Conservation (phyloP, 2,888 invertebrate species). For the Lucinisca nassula region DNA sequence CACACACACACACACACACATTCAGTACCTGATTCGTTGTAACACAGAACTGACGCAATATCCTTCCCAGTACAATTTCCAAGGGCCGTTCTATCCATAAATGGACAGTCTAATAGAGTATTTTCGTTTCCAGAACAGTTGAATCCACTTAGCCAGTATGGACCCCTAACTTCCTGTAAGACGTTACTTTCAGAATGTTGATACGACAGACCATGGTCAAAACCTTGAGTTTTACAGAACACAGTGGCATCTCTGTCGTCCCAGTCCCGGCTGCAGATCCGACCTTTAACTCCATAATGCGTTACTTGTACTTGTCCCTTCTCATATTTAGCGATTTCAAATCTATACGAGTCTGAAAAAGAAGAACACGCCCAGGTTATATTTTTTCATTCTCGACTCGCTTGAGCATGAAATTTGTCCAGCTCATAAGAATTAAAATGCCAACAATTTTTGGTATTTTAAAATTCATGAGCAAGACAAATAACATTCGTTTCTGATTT, state of each 20-base stretch:
- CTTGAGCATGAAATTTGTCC: no score
- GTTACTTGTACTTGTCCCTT: slow-evolving; percentile 74
- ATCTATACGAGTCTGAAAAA: slow-evolving; percentile 69
- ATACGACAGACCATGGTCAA: slow-evolving; percentile 75
- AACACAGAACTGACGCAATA: slow-evolving; percentile 82
- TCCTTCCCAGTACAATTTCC: slow-evolving; percentile 79
- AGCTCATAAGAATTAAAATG: no score
- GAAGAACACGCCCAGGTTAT: no score
- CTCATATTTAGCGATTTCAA: slow-evolving; percentile 62
- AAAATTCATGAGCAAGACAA: no score
- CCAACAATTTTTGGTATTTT: no score
- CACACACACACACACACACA: no score
- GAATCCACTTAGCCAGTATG: slow-evolving; percentile 81
- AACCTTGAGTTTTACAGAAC: slow-evolving; percentile 75
- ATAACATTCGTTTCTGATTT: no score
- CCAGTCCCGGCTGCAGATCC: slow-evolving; percentile 87
- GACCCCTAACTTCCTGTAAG: slow-evolving; percentile 69
- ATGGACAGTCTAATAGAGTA: slow-evolving; percentile 74
- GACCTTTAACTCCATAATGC: slow-evolving; percentile 86
- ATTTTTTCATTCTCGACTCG: no score
- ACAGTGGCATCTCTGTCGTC: slow-evolving; percentile 80
- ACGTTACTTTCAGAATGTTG: slow-evolving; percentile 64
- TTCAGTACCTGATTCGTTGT: slow-evolving; percentile 71
- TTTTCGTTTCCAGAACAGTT: slow-evolving; percentile 81
- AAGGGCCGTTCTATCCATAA: slow-evolving; percentile 70